A percentile compares a stretch with the other conserved stretches of the same genome.
These are phyloP conservation scores for Bombus affinis DNA, from an alignment of 1,140 invertebrate genomes.

Conservation along the genomic window DNA sequence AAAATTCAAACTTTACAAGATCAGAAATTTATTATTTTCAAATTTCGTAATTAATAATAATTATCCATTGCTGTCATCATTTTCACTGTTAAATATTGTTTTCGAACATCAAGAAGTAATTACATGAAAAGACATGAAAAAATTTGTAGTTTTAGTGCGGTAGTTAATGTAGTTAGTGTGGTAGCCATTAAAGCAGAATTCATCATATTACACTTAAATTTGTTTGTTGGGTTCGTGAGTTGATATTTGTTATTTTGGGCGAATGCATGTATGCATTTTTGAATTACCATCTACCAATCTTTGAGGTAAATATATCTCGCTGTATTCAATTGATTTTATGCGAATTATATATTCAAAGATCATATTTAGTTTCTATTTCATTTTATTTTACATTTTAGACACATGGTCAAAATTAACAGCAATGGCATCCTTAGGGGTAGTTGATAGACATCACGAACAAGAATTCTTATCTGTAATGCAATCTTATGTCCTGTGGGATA, in stretches of 20 bases:
- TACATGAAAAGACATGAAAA: not conserved
- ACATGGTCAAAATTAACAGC: slow-evolving; percentile 99
- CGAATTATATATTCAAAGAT: not conserved
- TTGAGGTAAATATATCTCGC: slow-evolving; percentile 83
- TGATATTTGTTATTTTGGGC: slow-evolving; percentile 80
- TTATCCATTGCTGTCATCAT: not conserved
- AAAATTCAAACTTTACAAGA: not conserved
- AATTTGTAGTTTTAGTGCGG: not conserved
- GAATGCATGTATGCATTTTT: slow-evolving; percentile 99
- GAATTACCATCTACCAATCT: slow-evolving; percentile 96
- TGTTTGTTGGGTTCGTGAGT: slow-evolving; percentile 25
- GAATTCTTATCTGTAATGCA: slow-evolving; percentile 97
- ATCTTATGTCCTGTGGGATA: slow-evolving; percentile 98
- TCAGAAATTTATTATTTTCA: not conserved
- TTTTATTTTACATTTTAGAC: slow-evolving; percentile 83
- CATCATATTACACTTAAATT: slow-evolving; percentile 33
- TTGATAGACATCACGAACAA: slow-evolving; percentile 96
- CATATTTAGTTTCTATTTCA: not conserved
- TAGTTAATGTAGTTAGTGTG: not conserved
- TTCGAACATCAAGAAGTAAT: not conserved
- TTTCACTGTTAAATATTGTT: not conserved
- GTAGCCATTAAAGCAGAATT: not conserved
- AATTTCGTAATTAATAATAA: not conserved
- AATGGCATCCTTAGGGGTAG: slow-evolving; percentile 98
- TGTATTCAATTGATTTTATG: not conserved